Evolutionary conservation across 2,888 invertebrate species (phyloP).

Genomic region (Drosophila maculinotata): DNA sequence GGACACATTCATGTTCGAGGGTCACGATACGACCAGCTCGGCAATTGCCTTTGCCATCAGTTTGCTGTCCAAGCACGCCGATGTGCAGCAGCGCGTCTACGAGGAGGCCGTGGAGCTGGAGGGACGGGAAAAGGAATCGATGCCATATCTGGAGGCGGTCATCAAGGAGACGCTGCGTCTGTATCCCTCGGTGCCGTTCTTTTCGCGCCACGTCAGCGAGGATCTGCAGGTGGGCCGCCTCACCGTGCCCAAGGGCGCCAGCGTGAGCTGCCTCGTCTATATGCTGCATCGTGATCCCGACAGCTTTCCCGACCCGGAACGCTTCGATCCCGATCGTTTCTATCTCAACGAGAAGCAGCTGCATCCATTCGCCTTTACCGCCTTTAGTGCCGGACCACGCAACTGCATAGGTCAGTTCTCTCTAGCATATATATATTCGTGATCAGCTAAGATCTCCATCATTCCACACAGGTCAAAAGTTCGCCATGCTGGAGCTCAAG

Average conservation of each 20-base stretch:
- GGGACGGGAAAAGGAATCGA: constrained; percentile 82
- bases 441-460: too few relatives aligned
- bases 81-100: constrained; percentile 85
- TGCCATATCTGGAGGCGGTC: constrained; percentile 87
- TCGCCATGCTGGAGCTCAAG: constrained; percentile 84
- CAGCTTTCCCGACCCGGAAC: constrained; percentile 85
- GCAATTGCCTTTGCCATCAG: constrained; percentile 86
- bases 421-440: too few relatives aligned
- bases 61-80: constrained; percentile 85
- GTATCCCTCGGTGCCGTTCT: constrained; percentile 86
- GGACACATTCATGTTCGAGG: constrained; percentile 87
- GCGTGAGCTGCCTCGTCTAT: constrained; percentile 83
- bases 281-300: constrained; percentile 85
- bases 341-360: constrained; percentile 70
- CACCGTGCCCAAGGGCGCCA: constrained; percentile 84
- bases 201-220: constrained; percentile 85
- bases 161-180: constrained; percentile 87
- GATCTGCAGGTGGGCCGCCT: constrained; percentile 85
- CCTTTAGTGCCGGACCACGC: constrained; percentile 83
- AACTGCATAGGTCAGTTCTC: constrained; percentile 81
- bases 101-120: constrained; percentile 84
- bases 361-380: constrained; percentile 83
- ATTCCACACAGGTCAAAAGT: constrained; percentile 82
- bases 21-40: constrained; percentile 87
- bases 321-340: constrained; percentile 83